phyloP scores from a whole-genome alignment of 2,113 vertebrate genomes.

The Stegostoma tigrinum region DNA sequence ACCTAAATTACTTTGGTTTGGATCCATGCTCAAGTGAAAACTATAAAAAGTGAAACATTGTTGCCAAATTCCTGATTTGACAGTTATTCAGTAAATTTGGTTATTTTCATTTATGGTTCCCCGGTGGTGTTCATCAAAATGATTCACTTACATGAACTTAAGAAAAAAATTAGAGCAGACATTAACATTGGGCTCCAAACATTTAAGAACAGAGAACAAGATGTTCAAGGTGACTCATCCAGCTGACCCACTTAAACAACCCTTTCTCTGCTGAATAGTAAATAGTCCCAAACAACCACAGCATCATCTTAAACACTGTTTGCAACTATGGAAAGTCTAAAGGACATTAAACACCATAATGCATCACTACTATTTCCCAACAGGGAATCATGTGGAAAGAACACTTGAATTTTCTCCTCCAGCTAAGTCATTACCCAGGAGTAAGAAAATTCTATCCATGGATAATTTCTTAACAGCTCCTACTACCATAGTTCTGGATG shows the following conservation, averaged over 20 bases:
- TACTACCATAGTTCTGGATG: too few relatives aligned
- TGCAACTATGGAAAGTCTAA: too few relatives aligned
- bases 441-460: too few relatives aligned
- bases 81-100: not conserved
- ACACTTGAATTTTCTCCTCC: too few relatives aligned
- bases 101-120: not conserved
- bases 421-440: too few relatives aligned
- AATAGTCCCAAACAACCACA: not conserved
- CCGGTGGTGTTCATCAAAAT: not conserved
- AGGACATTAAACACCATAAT: not conserved
- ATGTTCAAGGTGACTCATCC: not conserved
- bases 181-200: not conserved
- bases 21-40: not conserved
- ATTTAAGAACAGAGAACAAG: not conserved
- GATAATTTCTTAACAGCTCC: too few relatives aligned
- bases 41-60: not conserved
- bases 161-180: not conserved
- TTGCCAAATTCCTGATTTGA: not conserved
- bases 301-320: not conserved
- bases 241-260: not conserved
- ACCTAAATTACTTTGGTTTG: not conserved
- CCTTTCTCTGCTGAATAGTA: not conserved
- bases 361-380: not conserved
- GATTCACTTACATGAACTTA: not conserved
- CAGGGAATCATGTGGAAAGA: not conserved